phyloP scores from a whole-genome alignment of 2,797 vertebrate genomes.

The Sciaenops ocellatus region DNA sequence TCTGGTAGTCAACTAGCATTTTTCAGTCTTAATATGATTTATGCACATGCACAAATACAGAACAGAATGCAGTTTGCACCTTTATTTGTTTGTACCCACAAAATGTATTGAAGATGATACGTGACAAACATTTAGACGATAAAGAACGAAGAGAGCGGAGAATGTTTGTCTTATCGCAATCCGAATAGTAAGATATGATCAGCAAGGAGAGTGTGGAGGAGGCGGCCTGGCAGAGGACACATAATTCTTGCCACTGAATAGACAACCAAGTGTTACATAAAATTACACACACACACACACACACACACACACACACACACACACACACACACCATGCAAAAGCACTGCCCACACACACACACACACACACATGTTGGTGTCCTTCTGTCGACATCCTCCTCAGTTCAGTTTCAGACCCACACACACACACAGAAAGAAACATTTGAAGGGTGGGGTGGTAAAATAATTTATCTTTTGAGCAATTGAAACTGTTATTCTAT shows the following conservation, averaged over 20 bases:
- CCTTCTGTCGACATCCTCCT: conserved; percentile 30
- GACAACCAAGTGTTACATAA: conserved; percentile 67
- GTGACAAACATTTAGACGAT: background rate
- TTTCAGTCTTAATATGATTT: no score
- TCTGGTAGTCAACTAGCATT: background rate
- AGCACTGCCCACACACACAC: conserved; percentile 53
- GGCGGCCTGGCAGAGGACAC: conserved; percentile 54
- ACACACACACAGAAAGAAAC: background rate
- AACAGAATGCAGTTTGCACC: background rate
- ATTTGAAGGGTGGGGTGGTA: background rate
- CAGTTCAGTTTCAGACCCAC: background rate
- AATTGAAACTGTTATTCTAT: background rate
- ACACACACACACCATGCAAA: conserved; percentile 24
- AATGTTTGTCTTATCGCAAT: conserved; percentile 27
- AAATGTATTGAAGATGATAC: conserved; percentile 14
- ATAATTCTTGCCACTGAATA: conserved; percentile 59
- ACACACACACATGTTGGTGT: conserved; percentile 44
- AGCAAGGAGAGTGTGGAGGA: conserved; percentile 56
- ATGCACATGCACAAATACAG: conserved; percentile 12
- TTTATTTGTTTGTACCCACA: conserved; percentile 7
- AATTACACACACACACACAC: conserved; percentile 26
- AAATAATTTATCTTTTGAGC: conserved; percentile 6
- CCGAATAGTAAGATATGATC: conserved; percentile 48
- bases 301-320: conserved; percentile 11
- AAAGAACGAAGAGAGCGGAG: background rate